Percentiles rank a stretch among this genome's conserved stretches.
These are phyloP conservation scores for Netelia inedita DNA, from an alignment of 2,888 invertebrate genomes.

Conservation along the genomic window DNA sequence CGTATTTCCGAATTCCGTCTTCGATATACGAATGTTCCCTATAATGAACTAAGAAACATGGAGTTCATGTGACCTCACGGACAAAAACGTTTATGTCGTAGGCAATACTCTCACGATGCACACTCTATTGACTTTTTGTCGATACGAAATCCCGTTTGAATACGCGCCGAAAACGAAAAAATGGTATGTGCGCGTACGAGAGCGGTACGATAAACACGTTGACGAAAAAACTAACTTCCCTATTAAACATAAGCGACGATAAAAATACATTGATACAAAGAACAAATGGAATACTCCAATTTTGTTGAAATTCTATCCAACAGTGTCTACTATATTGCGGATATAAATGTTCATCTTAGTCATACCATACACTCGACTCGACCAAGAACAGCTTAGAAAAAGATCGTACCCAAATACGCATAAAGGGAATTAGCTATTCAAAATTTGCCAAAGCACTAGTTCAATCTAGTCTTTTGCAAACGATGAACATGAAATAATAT, in stretches of 20 bases:
- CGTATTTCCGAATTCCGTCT: conserved; percentile 60
- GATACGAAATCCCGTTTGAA: conserved; percentile 16
- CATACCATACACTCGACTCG: conserved; percentile 62
- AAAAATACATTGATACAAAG: conserved; percentile 28
- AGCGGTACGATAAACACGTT: conserved; percentile 9
- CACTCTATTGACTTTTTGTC: conserved; percentile 61
- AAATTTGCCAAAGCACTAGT: conserved; percentile 75
- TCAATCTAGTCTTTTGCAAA: conserved; percentile 80
- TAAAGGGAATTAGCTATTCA: conserved; percentile 77
- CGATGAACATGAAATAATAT: conserved; percentile 78
- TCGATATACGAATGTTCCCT: conserved; percentile 63
- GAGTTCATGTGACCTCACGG: conserved; percentile 26
- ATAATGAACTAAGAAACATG: conserved; percentile 43
- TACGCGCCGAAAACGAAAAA: conserved; percentile 38
- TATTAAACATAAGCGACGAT: conserved; percentile 47
- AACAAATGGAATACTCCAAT: conserved; percentile 11
- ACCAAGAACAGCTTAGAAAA: conserved; percentile 66
- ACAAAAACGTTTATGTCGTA: conserved; percentile 26
- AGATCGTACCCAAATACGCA: conserved; percentile 62
- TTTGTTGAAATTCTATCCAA: conserved; percentile 48
- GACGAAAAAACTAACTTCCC: conserved; percentile 50
- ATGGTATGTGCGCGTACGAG: conserved; percentile 9
- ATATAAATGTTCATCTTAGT: conserved; percentile 65
- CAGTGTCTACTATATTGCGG: conserved; percentile 58
- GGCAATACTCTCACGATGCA: conserved; percentile 61